phyloP scores from a whole-genome alignment of 2,888 invertebrate species.

The Drosophila mimica region DNA sequence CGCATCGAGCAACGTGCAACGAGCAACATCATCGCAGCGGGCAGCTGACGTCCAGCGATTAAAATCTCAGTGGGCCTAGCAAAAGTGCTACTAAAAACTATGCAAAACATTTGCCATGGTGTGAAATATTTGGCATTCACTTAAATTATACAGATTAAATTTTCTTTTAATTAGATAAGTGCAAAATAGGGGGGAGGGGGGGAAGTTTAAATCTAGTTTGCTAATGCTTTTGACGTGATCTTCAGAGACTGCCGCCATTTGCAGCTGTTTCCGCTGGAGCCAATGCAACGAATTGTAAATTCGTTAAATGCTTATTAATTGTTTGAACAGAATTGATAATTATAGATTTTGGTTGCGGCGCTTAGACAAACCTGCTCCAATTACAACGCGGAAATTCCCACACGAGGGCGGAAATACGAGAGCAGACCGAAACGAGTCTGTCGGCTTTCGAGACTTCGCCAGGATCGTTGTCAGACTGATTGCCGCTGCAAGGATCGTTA shows the following conservation, averaged over 20 bases:
- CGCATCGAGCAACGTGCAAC: constrained; percentile 28
- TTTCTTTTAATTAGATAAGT: constrained; percentile 55
- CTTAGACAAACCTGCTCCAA: constrained; percentile 71
- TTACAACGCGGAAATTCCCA: constrained; percentile 77
- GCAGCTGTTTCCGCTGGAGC: constrained; percentile 68
- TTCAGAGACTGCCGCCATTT: constrained; percentile 17
- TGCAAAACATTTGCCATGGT: constrained; percentile 55
- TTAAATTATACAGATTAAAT: constrained; percentile 46
- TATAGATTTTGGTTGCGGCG: constrained; percentile 54
- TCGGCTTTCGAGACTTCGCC: constrained; percentile 7
- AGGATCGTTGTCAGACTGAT: constrained; percentile 69
- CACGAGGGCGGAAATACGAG: constrained; percentile 77
- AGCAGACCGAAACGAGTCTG: constrained; percentile 32
- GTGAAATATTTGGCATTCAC: constrained; percentile 64
- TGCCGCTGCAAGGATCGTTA: constrained; percentile 82
- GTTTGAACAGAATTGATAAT: constrained; percentile 73
- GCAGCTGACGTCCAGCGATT: constrained; percentile 70
- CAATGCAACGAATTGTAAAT: constrained; percentile 50
- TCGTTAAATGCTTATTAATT: constrained; percentile 75
- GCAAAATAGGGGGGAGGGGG: constrained; percentile 12
- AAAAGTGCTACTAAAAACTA: constrained; percentile 49
- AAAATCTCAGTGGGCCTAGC: constrained; percentile 61
- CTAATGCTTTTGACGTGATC: neutral
- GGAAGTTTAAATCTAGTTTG: neutral
- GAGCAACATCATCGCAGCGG: constrained; percentile 51